Base-by-base conservation (phyloP, 2,888 invertebrate genomes). In the Ferdinandea cuprea region DNA sequence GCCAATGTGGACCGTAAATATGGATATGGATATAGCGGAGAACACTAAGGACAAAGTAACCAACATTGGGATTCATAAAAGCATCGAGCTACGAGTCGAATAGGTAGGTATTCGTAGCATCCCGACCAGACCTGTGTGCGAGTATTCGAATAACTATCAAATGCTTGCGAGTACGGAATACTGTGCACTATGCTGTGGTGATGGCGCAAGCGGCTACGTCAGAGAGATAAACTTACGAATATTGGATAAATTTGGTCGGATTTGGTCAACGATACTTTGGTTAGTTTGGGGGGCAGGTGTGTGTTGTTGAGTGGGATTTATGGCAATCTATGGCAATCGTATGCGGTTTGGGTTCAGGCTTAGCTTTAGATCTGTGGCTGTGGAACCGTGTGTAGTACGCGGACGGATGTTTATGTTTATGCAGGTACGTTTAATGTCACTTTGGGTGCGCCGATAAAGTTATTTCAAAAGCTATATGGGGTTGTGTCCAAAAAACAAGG, bases 1-100 rank as follows among this genome's bases (percentile, higher is more conserved):
- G 79, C 79, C 80, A 74, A 74, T 74, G 80, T 69, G 63, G 74
- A 80, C 74, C 80, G 74, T 80, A 80, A 80, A 80, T 74, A 80
- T 30, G 63, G 69, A 69, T 50, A 63, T 46, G 48, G 77, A 63
- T 63, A 56, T 48, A 2, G 17, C 9, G 28, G 17, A 28, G 25
- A 56, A 25, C 32, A 17, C 35, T 42, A 63, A 56, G 74, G 73
- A 61, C 54, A 72, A 61, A 59, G 79, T 63, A 65, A 65, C 76
- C 69, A 69, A 66, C 72, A 68, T 61, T n/a, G 56, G 68, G 54
- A 79, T 63, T 73, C 68, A 73, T 52, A 68, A 56, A 71, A 46
- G 54, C 32, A 42, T 50, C 61, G 35, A 63, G 61, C 8, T 32
- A 28, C 25, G n/a, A 7, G 19, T n/a, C 32, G 32, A 73, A 59